Evolutionary conservation across 2,797 vertebrate species (phyloP), one percentile per base, ranked within the genome.

Genomic region (Protosalanx chinensis): DNA sequence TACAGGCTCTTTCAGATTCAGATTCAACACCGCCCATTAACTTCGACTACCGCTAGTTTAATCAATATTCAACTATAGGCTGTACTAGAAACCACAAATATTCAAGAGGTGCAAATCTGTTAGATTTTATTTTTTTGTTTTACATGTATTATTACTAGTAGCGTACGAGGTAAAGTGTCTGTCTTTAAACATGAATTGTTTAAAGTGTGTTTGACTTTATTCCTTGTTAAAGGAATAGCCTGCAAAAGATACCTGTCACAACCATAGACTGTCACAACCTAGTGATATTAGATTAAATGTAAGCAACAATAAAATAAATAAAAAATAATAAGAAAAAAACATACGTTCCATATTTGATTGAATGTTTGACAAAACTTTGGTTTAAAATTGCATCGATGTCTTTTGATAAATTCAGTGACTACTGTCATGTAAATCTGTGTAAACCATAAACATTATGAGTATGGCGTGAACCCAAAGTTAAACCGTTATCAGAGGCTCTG

Each of bases 1-100:
- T 85, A 84, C 76, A 73, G 77, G 64, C 23, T 27, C 23, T 1
- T 27, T 27, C 23, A 27, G 23, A 27, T 27, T 27, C 41, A 18
- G n/a, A 8, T 46, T 66, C 64, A 46, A 46, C 41, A 66, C 64
- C 37, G 49, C 64, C 51, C 23, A 27, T 51, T 16, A 27, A 51
- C 57, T 56, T 16, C 15, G 51, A n/a, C 51, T 18, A 56, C n/a
- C 51, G 15, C 51, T 16, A 56, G 51, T 56, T 56, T 56, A 16
- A 16, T n/a, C 16, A 56, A 56, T n/a, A 56, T 7, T 3, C 3
- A 27, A 27, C 23, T 27, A 27, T 27, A 56, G 6, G 18, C 18
- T 4, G 7, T 46, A 53, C 51, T 56, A 56, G 18, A 56, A 18
- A n/a, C 41, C 10, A 46, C 2, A 46, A n/a, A n/a, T n/a, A 56